These are phyloP conservation scores for Aviceda subcristata DNA, from an alignment of 2,113 vertebrate species.

Conservation along the genomic window DNA sequence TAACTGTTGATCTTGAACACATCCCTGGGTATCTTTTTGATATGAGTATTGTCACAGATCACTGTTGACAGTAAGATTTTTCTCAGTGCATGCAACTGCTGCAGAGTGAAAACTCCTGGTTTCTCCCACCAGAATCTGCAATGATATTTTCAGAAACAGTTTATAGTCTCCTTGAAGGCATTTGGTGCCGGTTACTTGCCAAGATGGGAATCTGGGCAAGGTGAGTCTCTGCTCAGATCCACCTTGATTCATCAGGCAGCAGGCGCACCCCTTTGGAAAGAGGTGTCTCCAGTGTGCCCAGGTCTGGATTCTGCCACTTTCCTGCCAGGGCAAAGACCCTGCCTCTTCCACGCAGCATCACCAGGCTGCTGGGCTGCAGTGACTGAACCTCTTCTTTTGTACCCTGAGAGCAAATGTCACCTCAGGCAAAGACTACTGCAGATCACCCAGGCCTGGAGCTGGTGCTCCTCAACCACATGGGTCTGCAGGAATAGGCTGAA, in stretches of 20 bases:
- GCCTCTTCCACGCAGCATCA: not conserved
- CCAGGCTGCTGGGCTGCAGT: not conserved
- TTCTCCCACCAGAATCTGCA: slow-evolving; percentile 89
- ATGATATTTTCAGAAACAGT: not conserved
- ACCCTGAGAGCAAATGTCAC: not conserved
- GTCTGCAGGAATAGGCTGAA: not conserved
- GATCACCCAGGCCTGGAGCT: not conserved
- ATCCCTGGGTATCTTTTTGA: slow-evolving; percentile 74
- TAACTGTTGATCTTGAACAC: slow-evolving; percentile 73
- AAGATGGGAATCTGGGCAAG: not conserved
- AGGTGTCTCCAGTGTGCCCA: not conserved
- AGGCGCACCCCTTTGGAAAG: not conserved
- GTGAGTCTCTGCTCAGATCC: not conserved
- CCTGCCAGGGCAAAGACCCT: not conserved
- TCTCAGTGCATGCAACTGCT: slow-evolving; percentile 71
- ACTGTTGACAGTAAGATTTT: slow-evolving; percentile 76
- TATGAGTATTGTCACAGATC: slow-evolving; percentile 86
- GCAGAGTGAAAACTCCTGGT: slow-evolving; percentile 75
- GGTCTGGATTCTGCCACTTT: not conserved
- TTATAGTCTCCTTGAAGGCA: not conserved
- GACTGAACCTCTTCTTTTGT: not conserved
- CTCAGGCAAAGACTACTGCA: not conserved
- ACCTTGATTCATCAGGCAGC: not conserved
- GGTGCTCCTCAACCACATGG: not conserved
- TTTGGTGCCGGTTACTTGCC: not conserved